A percentile compares a stretch with the other conserved stretches of the same genome.
phyloP scores from a whole-genome alignment of 2,888 invertebrate species.

The Drosophila merina region DNA sequence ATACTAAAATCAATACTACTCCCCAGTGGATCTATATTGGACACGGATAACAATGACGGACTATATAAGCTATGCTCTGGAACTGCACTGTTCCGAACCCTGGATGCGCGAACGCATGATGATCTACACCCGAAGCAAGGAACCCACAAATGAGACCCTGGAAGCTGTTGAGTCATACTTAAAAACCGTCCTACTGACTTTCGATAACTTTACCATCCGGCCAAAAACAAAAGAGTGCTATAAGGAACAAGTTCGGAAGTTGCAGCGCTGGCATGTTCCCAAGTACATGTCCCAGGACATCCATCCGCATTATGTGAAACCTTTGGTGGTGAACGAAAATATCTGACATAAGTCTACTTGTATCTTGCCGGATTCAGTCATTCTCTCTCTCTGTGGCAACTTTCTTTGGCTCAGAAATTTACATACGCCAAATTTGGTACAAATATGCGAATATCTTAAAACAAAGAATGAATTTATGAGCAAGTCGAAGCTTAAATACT shows the following conservation, averaged over 20 bases:
- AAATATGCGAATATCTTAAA: slow-evolving; percentile 50
- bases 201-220: slow-evolving; percentile 20
- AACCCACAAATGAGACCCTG: slow-evolving; percentile 28
- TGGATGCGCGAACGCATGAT: slow-evolving; percentile 60
- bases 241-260: not conserved
- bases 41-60: slow-evolving; percentile 54
- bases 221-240: slow-evolving; percentile 13
- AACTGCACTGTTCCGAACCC: slow-evolving; percentile 55
- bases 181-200: slow-evolving; percentile 19
- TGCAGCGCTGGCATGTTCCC: slow-evolving; percentile 57
- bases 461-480: not conserved
- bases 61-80: slow-evolving; percentile 50
- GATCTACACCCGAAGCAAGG: slow-evolving; percentile 38
- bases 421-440: slow-evolving; percentile 56
- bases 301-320: slow-evolving; percentile 56
- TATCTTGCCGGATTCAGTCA: not conserved
- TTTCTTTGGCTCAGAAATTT: slow-evolving; percentile 62
- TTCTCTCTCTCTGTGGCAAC: slow-evolving; percentile 34
- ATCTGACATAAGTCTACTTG: slow-evolving; percentile 34
- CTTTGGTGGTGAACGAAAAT: slow-evolving; percentile 47
- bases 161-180: slow-evolving; percentile 36
- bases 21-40: slow-evolving; percentile 59
- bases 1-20: not conserved
- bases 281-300: slow-evolving; percentile 51
- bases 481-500: slow-evolving; percentile 17